Conservation (phyloP, 2,888 invertebrate species). For the Sacculina carcini region DNA sequence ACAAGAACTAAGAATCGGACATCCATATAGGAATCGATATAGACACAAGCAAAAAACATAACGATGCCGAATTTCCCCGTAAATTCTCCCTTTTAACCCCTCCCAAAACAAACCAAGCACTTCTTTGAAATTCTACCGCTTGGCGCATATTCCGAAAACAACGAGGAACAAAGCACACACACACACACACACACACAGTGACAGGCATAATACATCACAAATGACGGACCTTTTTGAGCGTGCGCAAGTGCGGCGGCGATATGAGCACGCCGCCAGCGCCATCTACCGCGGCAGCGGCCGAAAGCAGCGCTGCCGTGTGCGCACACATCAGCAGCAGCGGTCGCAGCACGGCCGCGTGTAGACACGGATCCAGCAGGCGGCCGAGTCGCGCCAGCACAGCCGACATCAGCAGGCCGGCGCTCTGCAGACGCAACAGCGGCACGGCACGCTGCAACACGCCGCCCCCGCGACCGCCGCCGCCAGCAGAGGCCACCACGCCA, state of each 20-base stretch:
- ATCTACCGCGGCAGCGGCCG: constrained; percentile 35
- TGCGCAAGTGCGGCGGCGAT: not conserved
- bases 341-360: constrained; percentile 29
- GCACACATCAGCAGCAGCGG: constrained; percentile 43
- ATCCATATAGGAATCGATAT: too few relatives aligned
- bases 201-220: too few relatives aligned
- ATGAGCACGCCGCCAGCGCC: too few relatives aligned
- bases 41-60: too few relatives aligned
- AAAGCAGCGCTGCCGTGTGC: constrained; percentile 36
- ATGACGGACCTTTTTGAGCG: not conserved
- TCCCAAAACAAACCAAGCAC: too few relatives aligned
- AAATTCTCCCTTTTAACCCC: too few relatives aligned
- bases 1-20: too few relatives aligned
- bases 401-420: not conserved
- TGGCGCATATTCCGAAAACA: too few relatives aligned
- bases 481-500: not conserved
- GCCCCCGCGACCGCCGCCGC: not conserved
- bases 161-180: too few relatives aligned
- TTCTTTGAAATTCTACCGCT: too few relatives aligned
- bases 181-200: too few relatives aligned
- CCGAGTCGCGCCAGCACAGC: not conserved
- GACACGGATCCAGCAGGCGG: not conserved
- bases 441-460: not conserved
- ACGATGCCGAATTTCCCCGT: too few relatives aligned
- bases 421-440: not conserved